These are phyloP conservation scores for Eudyptes chrysolophus DNA, from an alignment of 2,113 vertebrate species.

Conservation along the genomic window DNA sequence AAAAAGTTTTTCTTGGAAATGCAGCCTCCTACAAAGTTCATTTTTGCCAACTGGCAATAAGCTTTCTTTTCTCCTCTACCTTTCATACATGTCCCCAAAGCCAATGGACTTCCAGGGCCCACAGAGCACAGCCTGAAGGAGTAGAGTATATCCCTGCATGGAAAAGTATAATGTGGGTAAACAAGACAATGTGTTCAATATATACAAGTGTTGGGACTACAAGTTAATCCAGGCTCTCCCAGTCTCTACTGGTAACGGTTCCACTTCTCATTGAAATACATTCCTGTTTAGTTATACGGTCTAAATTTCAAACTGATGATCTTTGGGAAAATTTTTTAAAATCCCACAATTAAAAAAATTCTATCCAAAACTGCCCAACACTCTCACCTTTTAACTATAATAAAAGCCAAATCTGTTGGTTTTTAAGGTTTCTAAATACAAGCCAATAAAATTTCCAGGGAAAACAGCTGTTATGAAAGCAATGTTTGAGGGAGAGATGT, in stretches of 20 bases:
- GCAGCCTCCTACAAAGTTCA: background rate
- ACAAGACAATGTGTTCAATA: background rate
- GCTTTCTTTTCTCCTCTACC: background rate
- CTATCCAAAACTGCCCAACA: background rate
- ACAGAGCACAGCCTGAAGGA: background rate
- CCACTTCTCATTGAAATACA: background rate
- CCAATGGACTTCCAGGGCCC: background rate
- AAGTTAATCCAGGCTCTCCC: background rate
- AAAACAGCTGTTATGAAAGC: background rate
- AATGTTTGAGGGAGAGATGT: background rate
- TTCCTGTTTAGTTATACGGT: background rate
- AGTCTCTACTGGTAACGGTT: background rate
- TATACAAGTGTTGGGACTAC: background rate
- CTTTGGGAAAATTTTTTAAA: background rate
- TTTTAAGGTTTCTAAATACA: background rate
- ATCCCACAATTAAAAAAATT: background rate
- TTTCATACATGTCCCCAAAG: background rate
- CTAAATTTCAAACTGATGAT: background rate
- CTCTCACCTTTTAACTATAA: background rate
- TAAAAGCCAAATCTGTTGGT: background rate
- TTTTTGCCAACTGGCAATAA: background rate
- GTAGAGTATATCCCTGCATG: background rate
- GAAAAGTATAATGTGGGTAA: background rate
- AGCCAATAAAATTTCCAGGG: background rate
- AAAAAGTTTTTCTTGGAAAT: background rate